Evolutionary conservation across 2,113 vertebrate genomes (phyloP).

Genomic region (Scartelaos histophorus): DNA sequence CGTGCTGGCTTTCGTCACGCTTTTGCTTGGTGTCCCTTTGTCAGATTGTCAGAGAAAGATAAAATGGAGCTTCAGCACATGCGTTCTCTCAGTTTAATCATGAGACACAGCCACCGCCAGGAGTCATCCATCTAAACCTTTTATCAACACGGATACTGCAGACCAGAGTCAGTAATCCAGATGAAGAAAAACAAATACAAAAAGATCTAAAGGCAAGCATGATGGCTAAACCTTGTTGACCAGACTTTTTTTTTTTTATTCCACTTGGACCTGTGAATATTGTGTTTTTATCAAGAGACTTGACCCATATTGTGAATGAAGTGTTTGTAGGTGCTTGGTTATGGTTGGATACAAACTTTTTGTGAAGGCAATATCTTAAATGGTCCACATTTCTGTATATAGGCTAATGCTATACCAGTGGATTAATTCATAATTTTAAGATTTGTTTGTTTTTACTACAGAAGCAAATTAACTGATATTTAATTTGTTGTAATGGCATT

Average conservation of each 20-base stretch:
- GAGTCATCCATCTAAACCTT: conserved; percentile 45
- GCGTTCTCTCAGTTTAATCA: conserved; percentile 75
- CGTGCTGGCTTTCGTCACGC: conserved; percentile 90
- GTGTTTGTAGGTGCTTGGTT: too few species aligned
- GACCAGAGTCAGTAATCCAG: conserved; percentile 5
- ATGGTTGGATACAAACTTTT: too few species aligned
- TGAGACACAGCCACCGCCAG: conserved; percentile 69
- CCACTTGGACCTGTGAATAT: too few species aligned
- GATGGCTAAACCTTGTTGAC: conserved; percentile 26
- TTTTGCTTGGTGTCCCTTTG: conserved; percentile 87
- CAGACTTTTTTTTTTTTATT: neutral
- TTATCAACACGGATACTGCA: neutral
- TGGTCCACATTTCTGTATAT: too few species aligned
- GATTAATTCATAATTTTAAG: too few species aligned
- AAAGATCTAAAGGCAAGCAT: neutral
- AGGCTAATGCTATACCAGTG: too few species aligned
- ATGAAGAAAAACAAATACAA: conserved; percentile 11
- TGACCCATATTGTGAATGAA: too few species aligned
- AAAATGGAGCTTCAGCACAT: conserved; percentile 80
- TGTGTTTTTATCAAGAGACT: too few species aligned
- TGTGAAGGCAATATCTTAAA: too few species aligned
- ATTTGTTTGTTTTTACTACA: too few species aligned
- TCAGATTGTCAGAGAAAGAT: conserved; percentile 84
- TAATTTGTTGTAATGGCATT: too few species aligned
- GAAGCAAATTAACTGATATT: too few species aligned